Percentiles rank a stretch among this genome's conserved stretches.
Evolutionary conservation across 2,113 vertebrate species (phyloP).

Genomic region (Edolisoma coerulescens): DNA sequence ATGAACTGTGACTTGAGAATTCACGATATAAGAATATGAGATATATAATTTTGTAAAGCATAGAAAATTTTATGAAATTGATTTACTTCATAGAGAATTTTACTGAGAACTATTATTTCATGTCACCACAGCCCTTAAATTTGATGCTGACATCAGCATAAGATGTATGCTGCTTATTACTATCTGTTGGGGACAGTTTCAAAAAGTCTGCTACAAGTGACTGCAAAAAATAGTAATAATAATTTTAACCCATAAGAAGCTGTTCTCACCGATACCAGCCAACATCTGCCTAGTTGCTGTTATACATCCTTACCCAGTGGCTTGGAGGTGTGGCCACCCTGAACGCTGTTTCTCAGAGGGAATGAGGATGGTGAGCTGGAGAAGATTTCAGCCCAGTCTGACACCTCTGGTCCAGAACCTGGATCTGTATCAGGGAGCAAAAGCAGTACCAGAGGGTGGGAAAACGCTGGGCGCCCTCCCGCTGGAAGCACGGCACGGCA

Average conservation of each 20-base stretch:
- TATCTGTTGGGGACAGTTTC: neutral
- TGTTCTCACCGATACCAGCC: neutral
- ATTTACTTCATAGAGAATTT: neutral
- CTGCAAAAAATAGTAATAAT: neutral
- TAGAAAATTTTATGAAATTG: neutral
- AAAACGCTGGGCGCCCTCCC: rapidly evolving
- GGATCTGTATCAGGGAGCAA: neutral
- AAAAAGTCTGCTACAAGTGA: neutral
- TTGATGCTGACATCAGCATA: neutral
- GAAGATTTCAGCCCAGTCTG: neutral
- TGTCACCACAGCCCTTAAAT: neutral
- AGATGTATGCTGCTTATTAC: neutral
- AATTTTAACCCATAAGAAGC: neutral
- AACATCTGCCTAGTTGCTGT: neutral
- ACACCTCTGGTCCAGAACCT: neutral
- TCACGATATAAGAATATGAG: neutral
- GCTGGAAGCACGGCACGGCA: rapidly evolving
- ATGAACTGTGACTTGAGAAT: neutral
- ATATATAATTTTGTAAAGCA: neutral
- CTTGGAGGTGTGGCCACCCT: rapidly evolving
- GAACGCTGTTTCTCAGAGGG: neutral
- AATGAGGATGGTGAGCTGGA: rapidly evolving
- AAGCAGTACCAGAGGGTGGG: neutral
- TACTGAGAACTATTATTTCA: neutral
- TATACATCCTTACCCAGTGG: neutral